phyloP scores from a whole-genome alignment of 35 echinoderm and acorn worm species.

The Acanthaster planci region DNA sequence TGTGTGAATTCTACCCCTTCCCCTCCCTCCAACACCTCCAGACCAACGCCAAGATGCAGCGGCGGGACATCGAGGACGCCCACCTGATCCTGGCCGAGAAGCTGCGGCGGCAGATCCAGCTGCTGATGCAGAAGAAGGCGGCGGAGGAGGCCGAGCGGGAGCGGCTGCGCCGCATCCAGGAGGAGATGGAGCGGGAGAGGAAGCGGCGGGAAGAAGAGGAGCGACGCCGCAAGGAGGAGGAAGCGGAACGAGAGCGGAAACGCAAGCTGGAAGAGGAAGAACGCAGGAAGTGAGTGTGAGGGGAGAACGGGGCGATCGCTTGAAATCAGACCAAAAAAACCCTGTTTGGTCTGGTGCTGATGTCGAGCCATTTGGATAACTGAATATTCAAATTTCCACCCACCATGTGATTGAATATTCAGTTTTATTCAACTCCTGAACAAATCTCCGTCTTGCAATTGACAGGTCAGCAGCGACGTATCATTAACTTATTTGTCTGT shows the following conservation, averaged over 20 bases:
- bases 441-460: too few relatives aligned
- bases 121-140: constrained; percentile 76
- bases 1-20: too few relatives aligned
- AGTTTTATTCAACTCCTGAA: too few relatives aligned
- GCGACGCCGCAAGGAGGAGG: constrained; percentile 68
- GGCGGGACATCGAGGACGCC: constrained; percentile 81
- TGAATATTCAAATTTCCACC: background rate
- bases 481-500: too few relatives aligned
- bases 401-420: too few relatives aligned
- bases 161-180: constrained; percentile 56
- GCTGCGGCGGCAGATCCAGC: constrained; percentile 54
- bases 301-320: constrained; percentile 47
- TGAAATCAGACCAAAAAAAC: background rate
- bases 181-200: constrained; percentile 82
- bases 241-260: constrained; percentile 60
- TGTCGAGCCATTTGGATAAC: background rate
- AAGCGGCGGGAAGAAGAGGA: constrained; percentile 69
- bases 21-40: too few relatives aligned
- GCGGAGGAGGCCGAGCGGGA: constrained; percentile 66
- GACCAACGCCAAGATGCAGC: constrained; percentile 66
- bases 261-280: constrained; percentile 73
- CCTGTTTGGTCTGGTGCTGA: background rate
- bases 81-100: constrained; percentile 70
- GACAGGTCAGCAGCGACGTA: too few relatives aligned
- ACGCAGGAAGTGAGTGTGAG: constrained; percentile 57